These are phyloP conservation scores for Eupsilia transversa DNA, from an alignment of 2,888 invertebrate species.

Conservation along the genomic window DNA sequence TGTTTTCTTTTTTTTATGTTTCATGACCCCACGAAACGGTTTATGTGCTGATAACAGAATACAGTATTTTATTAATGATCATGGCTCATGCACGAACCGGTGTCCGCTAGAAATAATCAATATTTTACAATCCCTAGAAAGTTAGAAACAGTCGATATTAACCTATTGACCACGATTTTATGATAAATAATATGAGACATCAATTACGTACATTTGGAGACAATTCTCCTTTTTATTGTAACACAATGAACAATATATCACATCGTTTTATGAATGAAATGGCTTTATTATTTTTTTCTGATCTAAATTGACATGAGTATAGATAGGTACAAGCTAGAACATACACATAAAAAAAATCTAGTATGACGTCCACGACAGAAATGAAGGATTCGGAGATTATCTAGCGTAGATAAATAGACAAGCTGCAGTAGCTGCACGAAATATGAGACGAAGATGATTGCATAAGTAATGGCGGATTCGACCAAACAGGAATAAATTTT, in stretches of 20 bases:
- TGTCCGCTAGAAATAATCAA: not conserved
- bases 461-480: no score
- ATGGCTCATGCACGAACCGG: not conserved
- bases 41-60: conserved; percentile 2
- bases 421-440: not conserved
- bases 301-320: no score
- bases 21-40: not conserved
- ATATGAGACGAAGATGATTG: not conserved
- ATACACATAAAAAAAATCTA: not conserved
- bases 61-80: conserved; percentile 7
- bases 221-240: conserved; percentile 9
- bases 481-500: no score
- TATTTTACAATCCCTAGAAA: not conserved
- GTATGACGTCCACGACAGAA: not conserved
- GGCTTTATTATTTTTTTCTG: not conserved
- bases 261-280: conserved; percentile 3
- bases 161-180: conserved; percentile 4
- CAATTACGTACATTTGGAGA: conserved; percentile 17
- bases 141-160: not conserved
- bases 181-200: conserved; percentile 17
- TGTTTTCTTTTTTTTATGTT: conserved; percentile 32
- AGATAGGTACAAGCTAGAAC: not conserved
- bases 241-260: conserved; percentile 1
- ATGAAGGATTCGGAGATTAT: not conserved
- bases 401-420: not conserved